A percentile compares a stretch with the other conserved stretches of the same genome.
Evolutionary conservation across 1,140 invertebrate genomes (phyloP).

Genomic region (Cotesia chilonis): DNA sequence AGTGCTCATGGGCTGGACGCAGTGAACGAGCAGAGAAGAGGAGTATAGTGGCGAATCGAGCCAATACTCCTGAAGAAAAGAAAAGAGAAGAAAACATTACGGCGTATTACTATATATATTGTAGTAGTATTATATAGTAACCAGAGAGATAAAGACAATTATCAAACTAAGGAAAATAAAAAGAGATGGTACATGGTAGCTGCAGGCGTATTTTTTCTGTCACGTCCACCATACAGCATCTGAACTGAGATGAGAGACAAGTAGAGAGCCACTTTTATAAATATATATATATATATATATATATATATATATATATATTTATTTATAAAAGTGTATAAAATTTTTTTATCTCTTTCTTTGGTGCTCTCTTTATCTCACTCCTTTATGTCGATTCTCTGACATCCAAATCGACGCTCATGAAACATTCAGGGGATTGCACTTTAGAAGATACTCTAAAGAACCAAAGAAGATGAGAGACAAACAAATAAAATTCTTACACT

Average conservation of each 20-base stretch:
- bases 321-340: not conserved
- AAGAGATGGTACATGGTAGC: not conserved
- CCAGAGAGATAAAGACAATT: no score
- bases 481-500: no score
- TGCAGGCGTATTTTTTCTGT: slow-evolving; percentile 24
- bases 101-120: no score
- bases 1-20: slow-evolving; percentile 35
- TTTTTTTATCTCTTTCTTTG: not conserved
- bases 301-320: no score
- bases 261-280: no score
- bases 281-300: no score
- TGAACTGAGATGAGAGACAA: no score
- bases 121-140: no score
- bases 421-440: slow-evolving; percentile 4
- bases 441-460: not conserved
- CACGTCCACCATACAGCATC: slow-evolving; percentile 35
- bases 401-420: slow-evolving; percentile 13
- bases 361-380: not conserved
- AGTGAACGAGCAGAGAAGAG: slow-evolving; percentile 37
- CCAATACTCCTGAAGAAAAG: not conserved
- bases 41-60: not conserved
- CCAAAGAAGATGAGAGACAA: not conserved
- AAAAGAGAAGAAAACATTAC: not conserved
- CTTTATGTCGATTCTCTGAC: slow-evolving; percentile 16
- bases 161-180: no score